Evolutionary conservation across 1,140 invertebrate genomes (phyloP).

Genomic region (Caenorhabditis tropicalis): DNA sequence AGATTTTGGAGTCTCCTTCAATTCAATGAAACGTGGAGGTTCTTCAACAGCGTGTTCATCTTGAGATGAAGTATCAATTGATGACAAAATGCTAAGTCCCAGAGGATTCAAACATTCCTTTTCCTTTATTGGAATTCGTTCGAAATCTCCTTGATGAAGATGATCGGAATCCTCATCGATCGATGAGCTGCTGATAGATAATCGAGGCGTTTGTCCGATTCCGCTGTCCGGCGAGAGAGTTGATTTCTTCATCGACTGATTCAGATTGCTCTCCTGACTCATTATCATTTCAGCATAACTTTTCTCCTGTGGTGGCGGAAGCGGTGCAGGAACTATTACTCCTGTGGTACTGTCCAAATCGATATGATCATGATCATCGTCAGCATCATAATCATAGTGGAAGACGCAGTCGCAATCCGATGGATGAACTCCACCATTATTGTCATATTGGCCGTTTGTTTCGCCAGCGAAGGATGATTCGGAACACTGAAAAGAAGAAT

Average conservation of each 20-base stretch:
- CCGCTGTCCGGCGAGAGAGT: slow-evolving; percentile 24
- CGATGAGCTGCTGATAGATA: background rate
- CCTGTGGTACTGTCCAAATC: background rate
- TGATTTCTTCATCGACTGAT: background rate
- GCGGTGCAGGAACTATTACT: background rate
- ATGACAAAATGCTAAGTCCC: background rate
- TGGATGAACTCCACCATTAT: background rate
- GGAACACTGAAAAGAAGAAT: slow-evolving; percentile 33
- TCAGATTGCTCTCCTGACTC: background rate
- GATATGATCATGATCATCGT: slow-evolving; percentile 1
- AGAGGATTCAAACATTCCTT: background rate
- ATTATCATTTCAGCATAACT: background rate
- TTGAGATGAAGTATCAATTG: background rate
- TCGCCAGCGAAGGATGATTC: slow-evolving; percentile 6
- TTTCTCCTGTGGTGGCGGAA: background rate
- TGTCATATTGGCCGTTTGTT: background rate
- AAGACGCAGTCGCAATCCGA: slow-evolving; percentile 24
- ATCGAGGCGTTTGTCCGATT: background rate
- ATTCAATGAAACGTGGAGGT: no score
- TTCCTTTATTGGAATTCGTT: no score
- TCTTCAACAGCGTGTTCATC: background rate
- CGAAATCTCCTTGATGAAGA: background rate
- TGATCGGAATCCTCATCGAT: background rate
- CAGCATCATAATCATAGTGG: slow-evolving; percentile 20
- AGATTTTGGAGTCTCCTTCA: background rate